phyloP scores from a whole-genome alignment of 2,888 invertebrate genomes.

The Eupithecia abbreviata region DNA sequence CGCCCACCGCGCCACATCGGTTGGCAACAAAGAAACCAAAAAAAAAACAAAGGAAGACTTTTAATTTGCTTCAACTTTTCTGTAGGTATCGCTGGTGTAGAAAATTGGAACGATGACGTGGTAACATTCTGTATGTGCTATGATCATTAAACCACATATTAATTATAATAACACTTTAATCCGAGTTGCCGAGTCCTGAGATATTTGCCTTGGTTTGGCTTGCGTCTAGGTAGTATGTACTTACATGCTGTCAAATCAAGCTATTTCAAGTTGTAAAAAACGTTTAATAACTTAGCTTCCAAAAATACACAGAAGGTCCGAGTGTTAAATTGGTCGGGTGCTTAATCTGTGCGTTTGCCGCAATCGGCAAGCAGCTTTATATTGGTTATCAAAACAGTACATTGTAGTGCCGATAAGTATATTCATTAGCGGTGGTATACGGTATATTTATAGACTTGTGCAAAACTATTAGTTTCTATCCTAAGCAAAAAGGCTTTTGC shows the following conservation, averaged over 20 bases:
- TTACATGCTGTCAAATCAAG: background rate
- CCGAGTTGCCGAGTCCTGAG: too few relatives aligned
- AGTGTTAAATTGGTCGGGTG: background rate
- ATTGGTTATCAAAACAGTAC: slow-evolving; percentile 2
- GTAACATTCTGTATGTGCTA: background rate
- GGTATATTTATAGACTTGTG: background rate
- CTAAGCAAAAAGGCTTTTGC: background rate
- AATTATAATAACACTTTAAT: background rate
- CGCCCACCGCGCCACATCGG: too few relatives aligned
- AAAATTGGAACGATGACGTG: background rate
- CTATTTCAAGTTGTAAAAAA: background rate
- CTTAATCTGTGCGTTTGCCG: background rate
- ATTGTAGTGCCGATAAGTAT: background rate
- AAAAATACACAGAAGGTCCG: background rate
- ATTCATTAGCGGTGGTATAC: background rate
- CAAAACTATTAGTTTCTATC: too few relatives aligned
- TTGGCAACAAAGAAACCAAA: too few relatives aligned
- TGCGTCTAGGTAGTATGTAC: background rate
- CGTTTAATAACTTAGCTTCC: background rate
- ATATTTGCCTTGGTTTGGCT: background rate
- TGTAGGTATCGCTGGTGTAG: background rate
- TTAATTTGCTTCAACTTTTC: background rate
- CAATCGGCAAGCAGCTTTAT: background rate
- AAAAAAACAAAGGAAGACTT: background rate
- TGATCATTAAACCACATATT: background rate